Percentiles rank a stretch among this genome's conserved stretches.
Conservation (phyloP, 2,797 vertebrate genomes). For the Merluccius polli region DNA sequence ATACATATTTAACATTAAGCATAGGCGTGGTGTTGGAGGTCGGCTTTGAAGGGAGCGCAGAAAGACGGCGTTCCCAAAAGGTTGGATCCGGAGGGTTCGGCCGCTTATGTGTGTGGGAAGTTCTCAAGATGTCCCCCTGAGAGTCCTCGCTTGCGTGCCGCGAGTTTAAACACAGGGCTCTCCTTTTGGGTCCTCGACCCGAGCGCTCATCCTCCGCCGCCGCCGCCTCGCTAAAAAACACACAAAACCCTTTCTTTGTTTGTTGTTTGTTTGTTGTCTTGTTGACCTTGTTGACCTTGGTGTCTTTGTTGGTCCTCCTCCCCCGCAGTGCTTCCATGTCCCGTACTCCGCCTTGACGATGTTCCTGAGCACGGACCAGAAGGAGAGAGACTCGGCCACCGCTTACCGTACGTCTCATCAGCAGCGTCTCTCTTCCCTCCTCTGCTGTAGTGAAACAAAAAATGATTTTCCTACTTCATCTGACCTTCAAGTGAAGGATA, state of each 20-base stretch:
- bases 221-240: no score
- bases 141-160: no score
- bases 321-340: constrained; percentile 86
- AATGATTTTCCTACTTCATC: no score
- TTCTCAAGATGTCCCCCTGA: neutral
- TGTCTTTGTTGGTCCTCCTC: neutral
- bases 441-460: no score
- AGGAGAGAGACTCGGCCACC: constrained; percentile 91
- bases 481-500: no score
- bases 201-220: no score
- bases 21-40: neutral
- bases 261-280: neutral
- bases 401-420: constrained; percentile 85
- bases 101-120: neutral
- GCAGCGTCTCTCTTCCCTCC: no score
- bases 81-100: no score
- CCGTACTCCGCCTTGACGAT: constrained; percentile 97
- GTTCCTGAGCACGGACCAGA: constrained; percentile 90
- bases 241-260: neutral
- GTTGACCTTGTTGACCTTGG: no score
- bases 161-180: no score
- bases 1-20: neutral
- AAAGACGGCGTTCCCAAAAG: no score
- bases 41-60: neutral
- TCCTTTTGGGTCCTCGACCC: no score